phyloP scores from a whole-genome alignment of 92 coral and sea anemone species.

The Heteractis magnifica region DNA sequence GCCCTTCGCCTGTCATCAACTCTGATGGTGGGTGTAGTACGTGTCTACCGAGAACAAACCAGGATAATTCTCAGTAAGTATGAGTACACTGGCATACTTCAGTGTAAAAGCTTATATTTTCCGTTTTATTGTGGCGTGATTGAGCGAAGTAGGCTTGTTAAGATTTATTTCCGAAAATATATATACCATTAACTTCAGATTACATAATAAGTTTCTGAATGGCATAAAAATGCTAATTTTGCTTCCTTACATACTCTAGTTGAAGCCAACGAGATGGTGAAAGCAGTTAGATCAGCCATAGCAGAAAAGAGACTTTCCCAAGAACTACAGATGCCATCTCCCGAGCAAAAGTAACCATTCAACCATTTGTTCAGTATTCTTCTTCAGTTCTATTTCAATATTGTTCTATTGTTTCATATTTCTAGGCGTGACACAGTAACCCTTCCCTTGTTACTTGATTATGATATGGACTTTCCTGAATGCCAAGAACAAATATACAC shows the following conservation, averaged over 20 bases:
- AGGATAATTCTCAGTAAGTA: constrained; percentile 58
- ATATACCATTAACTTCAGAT: no score
- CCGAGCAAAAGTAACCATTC: constrained; percentile 11
- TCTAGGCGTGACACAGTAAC: constrained; percentile 26
- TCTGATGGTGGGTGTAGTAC: constrained; percentile 64
- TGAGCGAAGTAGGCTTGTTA: neutral
- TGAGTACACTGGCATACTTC: neutral
- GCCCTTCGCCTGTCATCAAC: constrained; percentile 71
- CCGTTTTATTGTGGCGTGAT: neutral
- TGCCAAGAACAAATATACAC: constrained; percentile 24
- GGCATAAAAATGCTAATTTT: neutral
- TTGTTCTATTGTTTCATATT: neutral
- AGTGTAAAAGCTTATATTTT: neutral
- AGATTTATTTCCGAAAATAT: no score
- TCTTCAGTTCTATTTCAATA: neutral
- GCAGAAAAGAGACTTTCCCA: constrained; percentile 8
- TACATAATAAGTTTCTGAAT: no score
- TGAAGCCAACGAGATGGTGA: constrained; percentile 47
- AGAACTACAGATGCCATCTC: constrained; percentile 20
- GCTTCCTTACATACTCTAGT: neutral
- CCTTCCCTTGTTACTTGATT: constrained; percentile 31
- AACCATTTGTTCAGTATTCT: neutral
- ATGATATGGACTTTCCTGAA: constrained; percentile 37
- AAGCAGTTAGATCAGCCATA: constrained; percentile 33
- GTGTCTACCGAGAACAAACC: constrained; percentile 65